Percentiles rank a stretch among this genome's conserved stretches.
Evolutionary conservation across 1,140 invertebrate species (phyloP).

Genomic region (Drosophila albomicans): DNA sequence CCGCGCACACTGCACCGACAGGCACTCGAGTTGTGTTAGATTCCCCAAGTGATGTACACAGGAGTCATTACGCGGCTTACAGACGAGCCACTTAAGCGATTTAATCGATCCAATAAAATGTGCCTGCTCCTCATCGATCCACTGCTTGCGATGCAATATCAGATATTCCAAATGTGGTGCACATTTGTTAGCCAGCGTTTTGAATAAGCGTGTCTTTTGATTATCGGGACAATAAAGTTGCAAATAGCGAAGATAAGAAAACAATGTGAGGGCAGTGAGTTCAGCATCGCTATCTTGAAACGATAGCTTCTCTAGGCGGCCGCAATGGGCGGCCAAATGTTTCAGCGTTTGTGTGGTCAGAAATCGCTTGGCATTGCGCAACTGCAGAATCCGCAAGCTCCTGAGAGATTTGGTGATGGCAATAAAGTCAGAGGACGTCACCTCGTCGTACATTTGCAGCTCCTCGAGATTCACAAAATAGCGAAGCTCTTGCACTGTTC

Average conservation of each 20-base stretch:
- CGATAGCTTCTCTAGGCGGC: slow-evolving; percentile 54
- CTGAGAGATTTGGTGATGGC: slow-evolving; percentile 54
- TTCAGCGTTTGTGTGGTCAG: slow-evolving; percentile 60
- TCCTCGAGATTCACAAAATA: slow-evolving; percentile 60
- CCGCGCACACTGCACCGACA: slow-evolving; percentile 62
- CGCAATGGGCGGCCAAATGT: slow-evolving; percentile 53
- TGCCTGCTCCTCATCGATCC: slow-evolving; percentile 69
- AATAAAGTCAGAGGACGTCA: slow-evolving; percentile 60
- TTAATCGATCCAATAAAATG: slow-evolving; percentile 57
- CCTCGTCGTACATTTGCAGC: slow-evolving; percentile 62
- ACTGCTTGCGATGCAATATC: slow-evolving; percentile 64
- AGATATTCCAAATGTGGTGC: slow-evolving; percentile 53
- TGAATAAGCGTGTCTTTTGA: slow-evolving; percentile 57
- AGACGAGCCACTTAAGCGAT: slow-evolving; percentile 61
- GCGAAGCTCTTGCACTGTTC: slow-evolving; percentile 64
- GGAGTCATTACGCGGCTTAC: slow-evolving; percentile 62
- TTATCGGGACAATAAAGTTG: slow-evolving; percentile 68
- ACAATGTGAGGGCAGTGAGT: slow-evolving; percentile 55
- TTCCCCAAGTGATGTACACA: slow-evolving; percentile 55
- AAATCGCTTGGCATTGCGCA: slow-evolving; percentile 64
- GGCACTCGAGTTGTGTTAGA: slow-evolving; percentile 55
- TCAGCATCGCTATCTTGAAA: slow-evolving; percentile 69
- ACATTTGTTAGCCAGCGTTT: slow-evolving; percentile 44
- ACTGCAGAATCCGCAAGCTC: slow-evolving; percentile 51
- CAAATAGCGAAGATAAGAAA: slow-evolving; percentile 56